phyloP scores from a whole-genome alignment of 2,113 vertebrate species.

The Montifringilla adamsi region DNA sequence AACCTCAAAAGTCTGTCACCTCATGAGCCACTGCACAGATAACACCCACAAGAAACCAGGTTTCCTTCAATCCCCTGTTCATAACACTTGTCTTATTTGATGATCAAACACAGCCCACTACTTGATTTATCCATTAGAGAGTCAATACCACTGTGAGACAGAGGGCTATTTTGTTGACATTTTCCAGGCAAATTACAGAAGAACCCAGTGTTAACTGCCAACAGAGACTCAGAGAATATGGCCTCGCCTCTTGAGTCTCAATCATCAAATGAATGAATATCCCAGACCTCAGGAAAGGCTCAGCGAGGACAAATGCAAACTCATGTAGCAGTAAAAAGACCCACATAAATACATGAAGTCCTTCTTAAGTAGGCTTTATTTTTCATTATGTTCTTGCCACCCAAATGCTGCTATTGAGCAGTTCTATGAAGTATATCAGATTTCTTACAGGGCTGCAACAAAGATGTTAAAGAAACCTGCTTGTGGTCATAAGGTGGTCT shows the following conservation, averaged over 20 bases:
- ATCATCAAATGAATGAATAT: not conserved
- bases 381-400: not conserved
- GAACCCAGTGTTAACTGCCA: not conserved
- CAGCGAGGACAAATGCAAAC: not conserved
- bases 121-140: not conserved
- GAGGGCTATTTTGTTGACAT: not conserved
- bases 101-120: not conserved
- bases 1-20: not conserved
- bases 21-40: fast-evolving
- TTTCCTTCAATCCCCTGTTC: not conserved
- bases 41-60: not conserved
- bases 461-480: not conserved
- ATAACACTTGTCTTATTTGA: not conserved
- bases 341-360: not conserved
- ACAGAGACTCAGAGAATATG: not conserved
- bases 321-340: not conserved
- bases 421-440: not conserved
- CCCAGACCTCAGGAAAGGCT: not conserved
- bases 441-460: not conserved
- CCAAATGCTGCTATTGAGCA: not conserved
- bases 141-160: not conserved
- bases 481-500: not conserved
- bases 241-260: not conserved
- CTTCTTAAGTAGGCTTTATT: not conserved
- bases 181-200: not conserved